Evolutionary conservation across 2,888 invertebrate genomes (phyloP).

Genomic region (Idaea straminata): DNA sequence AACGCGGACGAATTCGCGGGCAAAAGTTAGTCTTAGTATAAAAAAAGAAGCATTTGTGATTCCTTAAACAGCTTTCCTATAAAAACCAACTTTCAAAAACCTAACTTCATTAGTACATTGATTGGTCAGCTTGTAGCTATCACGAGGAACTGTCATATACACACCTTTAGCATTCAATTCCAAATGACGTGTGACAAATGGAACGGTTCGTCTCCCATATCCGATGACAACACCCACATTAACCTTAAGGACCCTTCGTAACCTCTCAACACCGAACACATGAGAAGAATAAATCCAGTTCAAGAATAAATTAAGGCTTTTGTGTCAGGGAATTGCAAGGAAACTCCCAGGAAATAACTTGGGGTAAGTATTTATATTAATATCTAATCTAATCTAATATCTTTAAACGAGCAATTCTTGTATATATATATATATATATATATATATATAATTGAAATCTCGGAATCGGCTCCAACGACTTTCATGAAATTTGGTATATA

Average conservation of each 20-base stretch:
- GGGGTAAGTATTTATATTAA: background rate
- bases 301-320: conserved; percentile 77
- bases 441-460: no score
- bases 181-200: conserved; percentile 66
- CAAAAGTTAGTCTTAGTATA: no score
- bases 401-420: no score
- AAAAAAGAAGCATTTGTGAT: no score
- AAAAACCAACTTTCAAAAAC: no score
- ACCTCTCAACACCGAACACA: conserved; percentile 54
- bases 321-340: conserved; percentile 59
- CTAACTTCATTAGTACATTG: no score
- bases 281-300: conserved; percentile 69
- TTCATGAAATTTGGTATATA: no score
- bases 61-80: no score
- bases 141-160: conserved; percentile 24
- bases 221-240: conserved; percentile 74
- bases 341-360: conserved; percentile 2
- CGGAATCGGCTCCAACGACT: no score
- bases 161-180: conserved; percentile 62
- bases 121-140: background rate
- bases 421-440: no score
- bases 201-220: conserved; percentile 68
- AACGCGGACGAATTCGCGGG: no score
- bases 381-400: no score
- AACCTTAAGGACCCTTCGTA: conserved; percentile 73